A percentile compares a stretch with the other conserved stretches of the same genome.
Conservation (phyloP, 2,113 vertebrate genomes). For the Odontesthes bonariensis region DNA sequence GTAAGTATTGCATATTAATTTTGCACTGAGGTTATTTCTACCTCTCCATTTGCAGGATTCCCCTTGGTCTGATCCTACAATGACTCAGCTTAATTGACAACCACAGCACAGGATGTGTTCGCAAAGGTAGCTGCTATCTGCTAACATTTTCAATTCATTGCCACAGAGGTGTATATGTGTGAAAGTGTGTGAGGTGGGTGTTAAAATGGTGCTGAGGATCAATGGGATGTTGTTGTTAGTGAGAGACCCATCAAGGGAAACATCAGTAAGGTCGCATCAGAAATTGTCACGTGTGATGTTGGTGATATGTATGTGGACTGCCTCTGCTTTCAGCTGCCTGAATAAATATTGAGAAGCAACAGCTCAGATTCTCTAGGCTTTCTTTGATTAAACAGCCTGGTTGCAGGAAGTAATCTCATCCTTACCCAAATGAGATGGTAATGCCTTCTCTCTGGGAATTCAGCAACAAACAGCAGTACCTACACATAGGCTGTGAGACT, state of each 20-base stretch:
- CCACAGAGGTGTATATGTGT: conserved; percentile 70
- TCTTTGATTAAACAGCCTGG: conserved; percentile 71
- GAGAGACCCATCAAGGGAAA: conserved; percentile 73
- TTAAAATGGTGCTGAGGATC: conserved; percentile 77
- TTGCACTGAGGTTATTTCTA: conserved; percentile 51
- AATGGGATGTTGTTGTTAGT: conserved; percentile 74
- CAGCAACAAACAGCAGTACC: conserved; percentile 62
- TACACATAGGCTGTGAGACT: conserved; percentile 64
- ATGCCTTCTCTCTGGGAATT: conserved; percentile 77
- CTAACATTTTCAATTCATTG: conserved; percentile 62
- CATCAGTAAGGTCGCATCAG: conserved; percentile 73
- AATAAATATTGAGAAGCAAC: conserved; percentile 61
- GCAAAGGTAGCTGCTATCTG: conserved; percentile 58
- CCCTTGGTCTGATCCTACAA: conserved; percentile 24
- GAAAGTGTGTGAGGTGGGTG: conserved; percentile 63
- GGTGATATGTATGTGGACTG: conserved; percentile 59
- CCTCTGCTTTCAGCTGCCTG: conserved; percentile 48
- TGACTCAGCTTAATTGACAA: conserved; percentile 57
- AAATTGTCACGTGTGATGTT: conserved; percentile 78
- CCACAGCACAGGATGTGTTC: conserved; percentile 14
- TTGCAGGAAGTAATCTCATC: conserved; percentile 75
- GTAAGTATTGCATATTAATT: conserved; percentile 68
- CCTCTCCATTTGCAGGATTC: conserved; percentile 28
- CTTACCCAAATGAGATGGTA: conserved; percentile 77
- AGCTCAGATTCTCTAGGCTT: conserved; percentile 50